These are phyloP conservation scores for Lepus townsendii DNA, from an alignment of 2,797 vertebrate genomes.

Conservation along the genomic window DNA sequence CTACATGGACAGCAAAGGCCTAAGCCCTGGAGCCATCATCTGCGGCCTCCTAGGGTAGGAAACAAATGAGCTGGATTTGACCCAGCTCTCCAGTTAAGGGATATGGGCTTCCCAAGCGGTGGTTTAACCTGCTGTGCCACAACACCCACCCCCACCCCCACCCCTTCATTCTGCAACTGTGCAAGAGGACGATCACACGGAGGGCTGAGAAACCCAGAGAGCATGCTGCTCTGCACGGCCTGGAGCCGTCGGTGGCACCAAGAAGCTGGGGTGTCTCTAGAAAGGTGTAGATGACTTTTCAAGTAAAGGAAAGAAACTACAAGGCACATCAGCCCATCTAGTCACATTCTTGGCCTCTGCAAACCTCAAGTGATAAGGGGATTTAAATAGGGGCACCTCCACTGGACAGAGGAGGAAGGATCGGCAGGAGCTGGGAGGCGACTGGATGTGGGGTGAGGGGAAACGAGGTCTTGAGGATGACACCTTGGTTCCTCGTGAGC, in stretches of 20 bases:
- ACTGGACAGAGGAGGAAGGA: not conserved
- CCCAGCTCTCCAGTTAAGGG: too few species aligned
- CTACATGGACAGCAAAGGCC: too few species aligned
- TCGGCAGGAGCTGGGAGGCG: not conserved
- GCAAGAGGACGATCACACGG: not conserved
- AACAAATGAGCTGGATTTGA: too few species aligned
- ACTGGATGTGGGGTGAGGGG: not conserved
- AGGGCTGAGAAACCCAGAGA: not conserved
- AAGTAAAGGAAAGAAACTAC: constrained; percentile 36
- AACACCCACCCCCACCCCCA: too few species aligned
- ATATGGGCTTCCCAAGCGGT: too few species aligned
- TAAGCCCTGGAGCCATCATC: too few species aligned
- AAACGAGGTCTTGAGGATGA: not conserved
- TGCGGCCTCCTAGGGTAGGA: too few species aligned
- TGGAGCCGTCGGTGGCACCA: not conserved
- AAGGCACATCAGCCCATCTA: not conserved
- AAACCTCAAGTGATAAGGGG: not conserved
- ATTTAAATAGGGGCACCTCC: not conserved
- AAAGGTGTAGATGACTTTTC: constrained; percentile 9
- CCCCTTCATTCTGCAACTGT: not conserved
- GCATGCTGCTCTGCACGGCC: not conserved
- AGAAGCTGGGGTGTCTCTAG: not conserved
- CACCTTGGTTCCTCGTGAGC: not conserved
- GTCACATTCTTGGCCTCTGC: not conserved
- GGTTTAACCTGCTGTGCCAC: too few species aligned